These are phyloP conservation scores for Steinernema khuongi DNA, from an alignment of 1,140 invertebrate species.

Conservation along the genomic window DNA sequence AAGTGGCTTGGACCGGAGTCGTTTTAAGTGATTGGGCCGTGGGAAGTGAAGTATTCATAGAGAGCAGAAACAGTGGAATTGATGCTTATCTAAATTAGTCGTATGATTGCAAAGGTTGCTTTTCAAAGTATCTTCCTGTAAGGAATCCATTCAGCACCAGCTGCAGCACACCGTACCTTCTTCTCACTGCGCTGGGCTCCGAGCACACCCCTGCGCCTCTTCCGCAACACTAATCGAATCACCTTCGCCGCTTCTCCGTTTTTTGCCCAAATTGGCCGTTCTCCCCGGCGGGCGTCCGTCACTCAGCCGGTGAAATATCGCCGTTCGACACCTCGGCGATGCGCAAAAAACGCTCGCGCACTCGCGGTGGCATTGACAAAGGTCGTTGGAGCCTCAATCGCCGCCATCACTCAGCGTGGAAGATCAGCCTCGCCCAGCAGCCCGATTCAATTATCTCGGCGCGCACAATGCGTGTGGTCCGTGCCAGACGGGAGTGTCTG, in stretches of 20 bases:
- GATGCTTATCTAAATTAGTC: too few relatives aligned
- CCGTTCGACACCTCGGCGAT: not conserved
- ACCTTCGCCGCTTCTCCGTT: not conserved
- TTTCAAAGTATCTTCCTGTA: too few relatives aligned
- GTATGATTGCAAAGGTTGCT: too few relatives aligned
- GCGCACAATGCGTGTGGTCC: not conserved
- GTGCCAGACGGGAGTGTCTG: too few relatives aligned
- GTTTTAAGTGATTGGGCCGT: too few relatives aligned
- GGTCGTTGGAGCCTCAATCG: not conserved
- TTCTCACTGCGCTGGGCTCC: too few relatives aligned
- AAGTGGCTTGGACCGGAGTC: too few relatives aligned
- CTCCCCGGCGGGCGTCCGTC: not conserved
- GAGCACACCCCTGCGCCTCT: too few relatives aligned
- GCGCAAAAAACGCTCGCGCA: slow-evolving; percentile 10
- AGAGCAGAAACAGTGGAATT: too few relatives aligned
- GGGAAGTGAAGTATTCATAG: too few relatives aligned
- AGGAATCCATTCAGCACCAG: too few relatives aligned
- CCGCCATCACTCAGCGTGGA: not conserved
- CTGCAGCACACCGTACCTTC: too few relatives aligned
- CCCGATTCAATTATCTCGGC: slow-evolving; percentile 3
- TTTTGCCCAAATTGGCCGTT: not conserved
- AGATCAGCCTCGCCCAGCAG: slow-evolving; percentile 8
- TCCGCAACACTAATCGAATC: slow-evolving; percentile 12
- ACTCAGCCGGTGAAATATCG: not conserved
- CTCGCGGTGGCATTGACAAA: slow-evolving; percentile 12